Percentiles rank a stretch among this genome's conserved stretches.
phyloP scores from a whole-genome alignment of 2,797 vertebrate genomes.

The Myiotriccus ornatus region DNA sequence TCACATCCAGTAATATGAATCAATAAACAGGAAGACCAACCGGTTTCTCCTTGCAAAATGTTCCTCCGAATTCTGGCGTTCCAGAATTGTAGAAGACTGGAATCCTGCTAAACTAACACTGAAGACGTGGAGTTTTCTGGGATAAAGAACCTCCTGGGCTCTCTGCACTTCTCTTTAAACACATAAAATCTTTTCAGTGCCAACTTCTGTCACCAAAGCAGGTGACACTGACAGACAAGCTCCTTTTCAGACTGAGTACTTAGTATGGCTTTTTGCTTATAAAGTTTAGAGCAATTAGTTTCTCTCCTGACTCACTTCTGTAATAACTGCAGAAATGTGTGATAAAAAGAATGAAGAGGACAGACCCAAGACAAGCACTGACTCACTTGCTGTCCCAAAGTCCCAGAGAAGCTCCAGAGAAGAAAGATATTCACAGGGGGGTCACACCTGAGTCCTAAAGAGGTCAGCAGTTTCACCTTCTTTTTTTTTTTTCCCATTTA shows the following conservation, averaged over 20 bases:
- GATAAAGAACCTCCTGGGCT: neutral
- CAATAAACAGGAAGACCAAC: neutral
- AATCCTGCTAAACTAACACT: neutral
- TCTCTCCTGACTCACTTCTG: constrained; percentile 39
- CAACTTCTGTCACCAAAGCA: constrained; percentile 6
- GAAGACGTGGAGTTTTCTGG: neutral
- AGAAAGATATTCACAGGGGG: neutral
- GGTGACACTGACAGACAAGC: constrained; percentile 2
- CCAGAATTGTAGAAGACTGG: neutral
- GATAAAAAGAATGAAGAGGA: neutral
- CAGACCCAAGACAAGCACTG: neutral
- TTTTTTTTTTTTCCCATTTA: fast-evolving
- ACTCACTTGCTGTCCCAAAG: neutral
- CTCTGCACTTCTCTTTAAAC: neutral
- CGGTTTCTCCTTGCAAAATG: neutral
- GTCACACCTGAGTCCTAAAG: neutral
- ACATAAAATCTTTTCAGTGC: neutral
- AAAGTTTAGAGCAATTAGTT: neutral
- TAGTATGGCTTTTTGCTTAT: neutral
- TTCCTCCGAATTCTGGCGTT: neutral
- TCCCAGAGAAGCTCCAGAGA: neutral
- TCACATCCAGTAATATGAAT: neutral
- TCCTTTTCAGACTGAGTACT: neutral
- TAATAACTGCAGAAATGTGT: neutral
- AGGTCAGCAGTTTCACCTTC: neutral